Conservation (phyloP, 2,888 invertebrate species). For the Phania funesta region DNA sequence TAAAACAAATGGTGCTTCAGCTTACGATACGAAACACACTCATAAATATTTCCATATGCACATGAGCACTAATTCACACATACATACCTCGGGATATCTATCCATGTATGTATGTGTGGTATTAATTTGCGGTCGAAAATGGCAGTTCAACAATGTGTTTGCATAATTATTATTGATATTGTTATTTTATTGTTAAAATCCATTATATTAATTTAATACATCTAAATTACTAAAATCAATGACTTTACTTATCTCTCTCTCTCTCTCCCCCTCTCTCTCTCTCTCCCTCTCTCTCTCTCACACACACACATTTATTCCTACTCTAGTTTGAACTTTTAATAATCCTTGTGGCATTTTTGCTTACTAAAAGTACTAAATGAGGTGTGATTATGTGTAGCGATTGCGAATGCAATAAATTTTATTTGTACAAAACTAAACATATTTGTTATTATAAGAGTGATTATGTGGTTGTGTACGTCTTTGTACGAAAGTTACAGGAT, state of each 20-base stretch:
- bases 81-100: neutral
- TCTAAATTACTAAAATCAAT: neutral
- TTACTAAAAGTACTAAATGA: neutral
- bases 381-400: slow-evolving; percentile 11
- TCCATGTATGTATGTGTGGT: neutral
- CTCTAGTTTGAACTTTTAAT: slow-evolving; percentile 3
- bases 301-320: neutral
- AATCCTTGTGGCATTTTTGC: slow-evolving; percentile 34
- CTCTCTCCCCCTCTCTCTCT: neutral
- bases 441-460: neutral
- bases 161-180: slow-evolving; percentile 18
- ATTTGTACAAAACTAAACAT: neutral
- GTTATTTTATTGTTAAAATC: slow-evolving; percentile 29
- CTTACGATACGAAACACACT: neutral
- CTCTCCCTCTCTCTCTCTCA: neutral
- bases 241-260: neutral
- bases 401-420: neutral
- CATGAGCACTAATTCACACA: neutral
- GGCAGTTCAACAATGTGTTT: slow-evolving; percentile 27
- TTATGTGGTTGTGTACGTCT: neutral
- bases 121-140: slow-evolving; percentile 23
- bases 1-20: slow-evolving; percentile 4
- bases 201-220: slow-evolving; percentile 42
- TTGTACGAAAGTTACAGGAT: neutral
- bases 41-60: neutral